Evolutionary conservation across 2,888 invertebrate species (phyloP).

Genomic region (Macrosoma leucophasiata): DNA sequence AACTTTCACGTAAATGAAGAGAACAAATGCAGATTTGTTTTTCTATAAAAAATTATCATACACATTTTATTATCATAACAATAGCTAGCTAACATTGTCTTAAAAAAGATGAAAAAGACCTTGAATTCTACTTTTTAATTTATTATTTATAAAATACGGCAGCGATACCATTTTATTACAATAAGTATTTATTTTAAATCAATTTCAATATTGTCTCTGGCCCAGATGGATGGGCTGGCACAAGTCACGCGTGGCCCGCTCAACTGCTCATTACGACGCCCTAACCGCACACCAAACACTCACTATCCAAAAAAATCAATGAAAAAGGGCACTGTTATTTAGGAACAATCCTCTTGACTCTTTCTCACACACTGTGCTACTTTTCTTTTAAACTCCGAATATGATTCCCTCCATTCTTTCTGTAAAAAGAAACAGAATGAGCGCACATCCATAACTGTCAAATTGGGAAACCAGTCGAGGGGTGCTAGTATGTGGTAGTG

Average conservation of each 20-base stretch:
- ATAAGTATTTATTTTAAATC: slow-evolving; percentile 72
- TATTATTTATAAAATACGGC: slow-evolving; percentile 72
- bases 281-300: slow-evolving; percentile 64
- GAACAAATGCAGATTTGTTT: slow-evolving; percentile 69
- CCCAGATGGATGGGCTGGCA: slow-evolving; percentile 49
- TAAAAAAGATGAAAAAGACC: slow-evolving; percentile 74
- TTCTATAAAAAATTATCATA: slow-evolving; percentile 68
- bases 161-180: slow-evolving; percentile 71
- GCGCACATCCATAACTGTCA: slow-evolving; percentile 71
- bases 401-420: slow-evolving; percentile 99
- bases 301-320: slow-evolving; percentile 66
- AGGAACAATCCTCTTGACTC: slow-evolving; percentile 98
- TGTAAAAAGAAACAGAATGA: slow-evolving; percentile 78
- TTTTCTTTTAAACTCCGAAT: slow-evolving; percentile 97
- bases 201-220: slow-evolving; percentile 74
- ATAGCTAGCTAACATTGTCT: slow-evolving; percentile 71
- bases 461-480: slow-evolving; percentile 36
- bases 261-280: slow-evolving; percentile 37
- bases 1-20: slow-evolving; percentile 45
- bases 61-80: slow-evolving; percentile 69
- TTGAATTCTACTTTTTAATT: slow-evolving; percentile 61
- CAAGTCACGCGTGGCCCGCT: slow-evolving; percentile 45
- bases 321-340: slow-evolving; percentile 78
- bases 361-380: slow-evolving; percentile 98
- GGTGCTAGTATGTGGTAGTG: no score